phyloP scores from a whole-genome alignment of 2,797 vertebrate genomes.

The Amblyraja radiata region DNA sequence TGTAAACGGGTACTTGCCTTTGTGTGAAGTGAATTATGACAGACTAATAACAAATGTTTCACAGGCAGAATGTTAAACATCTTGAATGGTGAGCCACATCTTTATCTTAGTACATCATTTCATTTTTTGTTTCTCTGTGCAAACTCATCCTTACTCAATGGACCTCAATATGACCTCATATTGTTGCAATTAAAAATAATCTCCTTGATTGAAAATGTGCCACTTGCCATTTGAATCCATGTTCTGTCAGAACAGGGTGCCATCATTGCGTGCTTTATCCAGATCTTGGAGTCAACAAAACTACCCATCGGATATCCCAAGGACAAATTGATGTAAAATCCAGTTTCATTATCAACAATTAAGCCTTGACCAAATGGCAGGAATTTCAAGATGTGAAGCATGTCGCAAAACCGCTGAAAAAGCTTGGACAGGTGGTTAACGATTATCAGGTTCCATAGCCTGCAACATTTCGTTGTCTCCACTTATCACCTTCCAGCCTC shows the following conservation, averaged over 20 bases:
- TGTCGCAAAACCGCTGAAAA: too few species aligned
- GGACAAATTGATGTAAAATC: too few species aligned
- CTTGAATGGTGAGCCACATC: neutral
- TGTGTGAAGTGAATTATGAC: slow-evolving; percentile 2
- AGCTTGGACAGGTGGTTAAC: too few species aligned
- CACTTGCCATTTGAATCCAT: neutral
- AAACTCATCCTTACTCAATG: neutral
- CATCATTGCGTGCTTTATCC: neutral
- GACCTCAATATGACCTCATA: neutral
- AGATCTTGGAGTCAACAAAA: too few species aligned
- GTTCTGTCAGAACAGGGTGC: neutral
- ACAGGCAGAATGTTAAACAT: too few species aligned
- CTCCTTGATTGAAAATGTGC: neutral
- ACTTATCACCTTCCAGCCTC: too few species aligned
- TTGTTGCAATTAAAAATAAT: neutral
- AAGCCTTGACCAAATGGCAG: too few species aligned
- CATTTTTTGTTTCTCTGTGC: neutral
- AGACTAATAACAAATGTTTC: neutral
- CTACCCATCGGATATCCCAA: too few species aligned
- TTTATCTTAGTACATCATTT: neutral
- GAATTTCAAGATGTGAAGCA: too few species aligned
- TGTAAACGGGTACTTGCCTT: neutral
- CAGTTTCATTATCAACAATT: too few species aligned
- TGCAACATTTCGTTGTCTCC: too few species aligned
- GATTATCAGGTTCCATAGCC: too few species aligned